Conservation (phyloP, 2,797 vertebrate species). For the Buphagus erythrorhynchus region DNA sequence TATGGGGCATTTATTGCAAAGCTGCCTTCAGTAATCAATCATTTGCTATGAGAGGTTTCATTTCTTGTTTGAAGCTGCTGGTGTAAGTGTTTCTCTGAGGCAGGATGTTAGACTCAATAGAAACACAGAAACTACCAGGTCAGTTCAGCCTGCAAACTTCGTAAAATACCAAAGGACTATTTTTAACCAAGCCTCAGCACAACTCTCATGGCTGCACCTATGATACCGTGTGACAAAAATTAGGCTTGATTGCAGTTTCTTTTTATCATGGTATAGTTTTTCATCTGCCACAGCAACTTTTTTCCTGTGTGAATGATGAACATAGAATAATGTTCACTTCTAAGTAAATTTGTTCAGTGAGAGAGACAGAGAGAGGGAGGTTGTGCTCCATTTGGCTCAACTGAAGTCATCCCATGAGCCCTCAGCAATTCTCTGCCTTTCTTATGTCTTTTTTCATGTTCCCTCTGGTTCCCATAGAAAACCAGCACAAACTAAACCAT, state of each 20-base stretch:
- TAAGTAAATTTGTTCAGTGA: neutral
- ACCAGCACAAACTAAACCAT: neutral
- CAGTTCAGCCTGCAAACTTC: neutral
- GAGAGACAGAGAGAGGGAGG: neutral
- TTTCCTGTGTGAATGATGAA: neutral
- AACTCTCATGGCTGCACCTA: neutral
- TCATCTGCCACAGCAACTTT: neutral
- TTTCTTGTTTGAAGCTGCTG: neutral
- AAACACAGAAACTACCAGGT: neutral
- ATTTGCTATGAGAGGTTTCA: neutral
- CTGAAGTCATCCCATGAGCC: neutral
- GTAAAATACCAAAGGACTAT: neutral
- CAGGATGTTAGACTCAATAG: neutral
- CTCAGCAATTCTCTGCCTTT: neutral
- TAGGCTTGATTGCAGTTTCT: neutral
- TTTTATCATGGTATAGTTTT: neutral
- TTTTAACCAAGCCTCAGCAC: neutral
- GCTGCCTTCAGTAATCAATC: neutral
- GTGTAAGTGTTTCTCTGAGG: neutral
- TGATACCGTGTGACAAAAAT: neutral
- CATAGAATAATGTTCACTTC: neutral
- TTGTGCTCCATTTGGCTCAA: neutral
- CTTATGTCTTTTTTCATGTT: neutral
- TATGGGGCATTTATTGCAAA: neutral
- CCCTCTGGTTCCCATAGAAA: neutral